Evolutionary conservation across 1,140 invertebrate genomes (phyloP).

Genomic region (Drosophila mayri): DNA sequence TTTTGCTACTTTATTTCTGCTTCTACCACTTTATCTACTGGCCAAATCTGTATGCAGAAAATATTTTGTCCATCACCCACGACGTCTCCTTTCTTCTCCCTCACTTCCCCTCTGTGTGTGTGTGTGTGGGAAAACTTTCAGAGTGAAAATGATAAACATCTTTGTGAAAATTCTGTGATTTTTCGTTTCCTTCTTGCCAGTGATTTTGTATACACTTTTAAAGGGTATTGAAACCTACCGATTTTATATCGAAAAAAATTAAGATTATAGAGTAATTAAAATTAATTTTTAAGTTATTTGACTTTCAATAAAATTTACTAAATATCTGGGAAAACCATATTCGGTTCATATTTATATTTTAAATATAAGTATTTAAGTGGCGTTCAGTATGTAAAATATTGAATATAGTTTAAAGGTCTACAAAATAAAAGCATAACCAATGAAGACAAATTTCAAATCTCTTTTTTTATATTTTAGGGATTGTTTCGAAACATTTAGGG

Average conservation of each 20-base stretch:
- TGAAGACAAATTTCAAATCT: neutral
- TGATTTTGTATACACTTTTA: conserved; percentile 24
- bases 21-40: conserved; percentile 71
- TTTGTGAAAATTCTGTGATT: conserved; percentile 81
- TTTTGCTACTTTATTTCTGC: conserved; percentile 41
- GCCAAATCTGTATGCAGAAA: conserved; percentile 81
- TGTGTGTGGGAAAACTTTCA: conserved; percentile 52
- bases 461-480: neutral
- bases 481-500: neutral
- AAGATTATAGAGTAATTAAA: no score
- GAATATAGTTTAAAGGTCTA: no score
- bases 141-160: conserved; percentile 68
- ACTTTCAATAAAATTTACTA: no score
- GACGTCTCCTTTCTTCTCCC: conserved; percentile 12
- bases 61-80: conserved; percentile 70
- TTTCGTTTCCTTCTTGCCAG: conserved; percentile 53
- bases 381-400: no score
- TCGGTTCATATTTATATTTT: no score
- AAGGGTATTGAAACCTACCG: neutral
- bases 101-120: neutral
- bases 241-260: neutral
- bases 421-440: no score
- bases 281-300: no score
- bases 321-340: no score
- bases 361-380: no score